Percentiles rank a stretch among this genome's conserved stretches.
Conservation (phyloP, 1,140 invertebrate genomes). For the Cepaea nemoralis region DNA sequence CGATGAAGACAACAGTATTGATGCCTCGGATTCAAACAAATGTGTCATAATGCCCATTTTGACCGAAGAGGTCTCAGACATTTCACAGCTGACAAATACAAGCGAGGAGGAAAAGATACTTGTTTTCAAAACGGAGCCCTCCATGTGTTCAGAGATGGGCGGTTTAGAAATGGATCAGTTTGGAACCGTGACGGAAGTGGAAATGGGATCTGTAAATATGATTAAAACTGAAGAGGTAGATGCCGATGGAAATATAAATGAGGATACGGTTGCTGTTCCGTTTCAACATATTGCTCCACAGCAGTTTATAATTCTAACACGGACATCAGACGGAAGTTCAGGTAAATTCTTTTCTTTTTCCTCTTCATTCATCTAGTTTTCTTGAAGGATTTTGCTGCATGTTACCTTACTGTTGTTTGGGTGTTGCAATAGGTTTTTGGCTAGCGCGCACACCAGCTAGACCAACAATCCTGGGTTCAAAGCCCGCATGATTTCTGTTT, state of each 20-base stretch:
- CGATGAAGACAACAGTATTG: not conserved
- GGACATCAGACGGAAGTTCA: slow-evolving; percentile 38
- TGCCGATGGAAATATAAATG: not conserved
- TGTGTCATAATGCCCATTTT: not conserved
- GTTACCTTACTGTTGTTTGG: too few species aligned
- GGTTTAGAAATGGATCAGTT: slow-evolving; percentile 26
- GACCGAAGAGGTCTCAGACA: not conserved
- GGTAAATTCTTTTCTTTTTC: slow-evolving; percentile 28
- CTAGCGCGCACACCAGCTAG: too few species aligned
- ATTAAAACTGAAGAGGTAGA: slow-evolving; percentile 25
- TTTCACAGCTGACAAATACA: not conserved
- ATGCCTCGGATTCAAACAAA: not conserved
- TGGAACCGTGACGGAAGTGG: slow-evolving; percentile 9
- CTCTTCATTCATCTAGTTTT: too few species aligned
- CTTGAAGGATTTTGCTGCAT: too few species aligned
- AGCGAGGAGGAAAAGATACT: slow-evolving; percentile 19
- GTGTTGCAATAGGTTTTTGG: too few species aligned
- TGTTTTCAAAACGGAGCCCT: slow-evolving; percentile 28
- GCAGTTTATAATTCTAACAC: slow-evolving; percentile 47
- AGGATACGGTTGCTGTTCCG: not conserved
- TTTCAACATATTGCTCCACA: slow-evolving; percentile 15
- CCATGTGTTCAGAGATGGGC: not conserved
- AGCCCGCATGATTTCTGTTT: too few species aligned
- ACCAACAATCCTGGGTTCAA: too few species aligned
- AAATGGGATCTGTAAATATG: slow-evolving; percentile 21